Percentiles rank a stretch among this genome's conserved stretches.
phyloP scores from a whole-genome alignment of 2,797 vertebrate genomes.

The Cacajao melanocephalus region DNA sequence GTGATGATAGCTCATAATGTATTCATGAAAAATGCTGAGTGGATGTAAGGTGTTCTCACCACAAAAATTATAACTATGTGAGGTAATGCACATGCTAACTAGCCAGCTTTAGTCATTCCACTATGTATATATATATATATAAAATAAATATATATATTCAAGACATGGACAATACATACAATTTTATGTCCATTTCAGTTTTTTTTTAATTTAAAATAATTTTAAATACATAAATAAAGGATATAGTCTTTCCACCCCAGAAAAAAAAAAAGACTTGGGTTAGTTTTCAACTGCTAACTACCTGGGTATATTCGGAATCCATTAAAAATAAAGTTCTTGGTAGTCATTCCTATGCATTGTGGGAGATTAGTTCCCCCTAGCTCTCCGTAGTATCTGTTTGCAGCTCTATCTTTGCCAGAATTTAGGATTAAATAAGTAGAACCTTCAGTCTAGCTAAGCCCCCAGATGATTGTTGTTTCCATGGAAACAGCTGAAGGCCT shows the following conservation, averaged over 20 bases:
- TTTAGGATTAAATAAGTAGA: constrained; percentile 50
- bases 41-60: not conserved
- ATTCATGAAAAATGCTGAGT: not conserved
- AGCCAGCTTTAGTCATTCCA: not conserved
- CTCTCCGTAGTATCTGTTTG: not conserved
- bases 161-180: not conserved
- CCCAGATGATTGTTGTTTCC: constrained; percentile 46
- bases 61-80: not conserved
- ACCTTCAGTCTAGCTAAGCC: not conserved
- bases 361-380: not conserved
- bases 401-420: not conserved
- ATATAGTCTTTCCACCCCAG: not conserved
- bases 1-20: not conserved
- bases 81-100: not conserved
- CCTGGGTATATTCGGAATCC: not conserved
- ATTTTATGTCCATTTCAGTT: not conserved
- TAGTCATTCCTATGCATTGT: not conserved
- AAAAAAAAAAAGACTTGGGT: not conserved
- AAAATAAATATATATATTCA: not conserved
- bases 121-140: not conserved
- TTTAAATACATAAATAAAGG: not conserved
- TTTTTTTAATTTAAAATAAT: not conserved
- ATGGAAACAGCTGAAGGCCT: constrained; percentile 57
- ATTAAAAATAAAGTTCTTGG: constrained; percentile 31
- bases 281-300: not conserved